A percentile compares a stretch with the other conserved stretches of the same genome.
phyloP scores from a whole-genome alignment of 2,113 vertebrate genomes.

The Camelus dromedarius region DNA sequence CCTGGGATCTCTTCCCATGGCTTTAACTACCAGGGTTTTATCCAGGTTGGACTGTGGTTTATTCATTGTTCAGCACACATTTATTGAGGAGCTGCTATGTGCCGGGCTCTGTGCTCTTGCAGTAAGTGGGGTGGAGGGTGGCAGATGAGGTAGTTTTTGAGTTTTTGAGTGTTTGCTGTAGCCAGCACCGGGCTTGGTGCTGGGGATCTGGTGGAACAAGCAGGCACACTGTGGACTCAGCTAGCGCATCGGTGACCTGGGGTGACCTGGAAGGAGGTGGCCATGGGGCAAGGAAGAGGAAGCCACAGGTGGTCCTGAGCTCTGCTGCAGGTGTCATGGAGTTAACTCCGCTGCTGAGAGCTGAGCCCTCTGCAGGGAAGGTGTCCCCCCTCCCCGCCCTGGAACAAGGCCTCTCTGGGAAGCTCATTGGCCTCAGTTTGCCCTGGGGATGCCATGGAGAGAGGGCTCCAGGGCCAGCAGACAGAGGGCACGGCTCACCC shows the following conservation, averaged over 20 bases:
- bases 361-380: not conserved
- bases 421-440: not conserved
- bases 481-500: not conserved
- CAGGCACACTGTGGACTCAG: not conserved
- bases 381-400: too few relatives aligned
- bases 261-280: not conserved
- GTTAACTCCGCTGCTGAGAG: not conserved
- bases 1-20: not conserved
- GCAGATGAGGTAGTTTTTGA: too few relatives aligned
- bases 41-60: not conserved
- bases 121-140: rapidly evolving
- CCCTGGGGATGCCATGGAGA: not conserved
- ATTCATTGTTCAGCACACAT: not conserved
- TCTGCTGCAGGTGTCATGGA: not conserved
- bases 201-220: not conserved
- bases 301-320: not conserved
- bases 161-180: not conserved
- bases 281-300: not conserved
- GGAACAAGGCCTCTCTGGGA: rapidly evolving
- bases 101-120: not conserved
- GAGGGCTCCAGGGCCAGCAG: not conserved
- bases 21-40: not conserved
- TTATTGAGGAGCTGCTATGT: not conserved
- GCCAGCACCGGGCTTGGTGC: not conserved
- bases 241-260: not conserved